phyloP scores from a whole-genome alignment of 2,888 invertebrate species.

The Nymphalis polychloros region DNA sequence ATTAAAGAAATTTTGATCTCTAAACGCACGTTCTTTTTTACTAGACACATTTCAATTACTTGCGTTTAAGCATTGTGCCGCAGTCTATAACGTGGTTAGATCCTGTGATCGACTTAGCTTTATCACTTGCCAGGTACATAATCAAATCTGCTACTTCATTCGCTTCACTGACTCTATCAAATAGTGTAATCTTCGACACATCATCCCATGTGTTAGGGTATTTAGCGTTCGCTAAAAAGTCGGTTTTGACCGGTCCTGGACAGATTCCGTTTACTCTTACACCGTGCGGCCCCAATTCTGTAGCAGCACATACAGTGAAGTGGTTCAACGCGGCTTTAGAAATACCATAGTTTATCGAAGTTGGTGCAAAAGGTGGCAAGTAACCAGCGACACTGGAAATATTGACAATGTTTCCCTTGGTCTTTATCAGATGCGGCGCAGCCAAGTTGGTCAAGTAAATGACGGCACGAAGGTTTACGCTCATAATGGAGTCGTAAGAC shows the following conservation, averaged over 20 bases:
- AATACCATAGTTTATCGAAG: conserved; percentile 38
- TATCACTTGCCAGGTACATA: conserved; percentile 47
- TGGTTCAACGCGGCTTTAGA: conserved; percentile 48
- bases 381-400: conserved; percentile 43
- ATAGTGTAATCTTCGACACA: background rate
- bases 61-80: no score
- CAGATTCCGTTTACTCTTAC: background rate
- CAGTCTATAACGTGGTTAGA: background rate
- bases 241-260: conserved; percentile 73
- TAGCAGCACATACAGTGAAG: background rate
- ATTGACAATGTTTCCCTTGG: conserved; percentile 52
- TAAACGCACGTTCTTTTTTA: background rate
- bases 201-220: background rate
- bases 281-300: background rate
- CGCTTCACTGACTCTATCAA: conserved; percentile 41
- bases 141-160: conserved; percentile 48
- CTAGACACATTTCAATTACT: conserved; percentile 7
- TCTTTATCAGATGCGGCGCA: conserved; percentile 46
- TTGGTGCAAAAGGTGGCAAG: background rate
- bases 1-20: no score
- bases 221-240: conserved; percentile 41
- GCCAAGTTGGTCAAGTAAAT: conserved; percentile 46
- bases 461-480: conserved; percentile 36
- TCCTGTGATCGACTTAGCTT: conserved; percentile 47
- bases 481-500: conserved; percentile 49